These are phyloP conservation scores for Planococcus citri DNA, from an alignment of 1,140 invertebrate genomes.

Conservation along the genomic window DNA sequence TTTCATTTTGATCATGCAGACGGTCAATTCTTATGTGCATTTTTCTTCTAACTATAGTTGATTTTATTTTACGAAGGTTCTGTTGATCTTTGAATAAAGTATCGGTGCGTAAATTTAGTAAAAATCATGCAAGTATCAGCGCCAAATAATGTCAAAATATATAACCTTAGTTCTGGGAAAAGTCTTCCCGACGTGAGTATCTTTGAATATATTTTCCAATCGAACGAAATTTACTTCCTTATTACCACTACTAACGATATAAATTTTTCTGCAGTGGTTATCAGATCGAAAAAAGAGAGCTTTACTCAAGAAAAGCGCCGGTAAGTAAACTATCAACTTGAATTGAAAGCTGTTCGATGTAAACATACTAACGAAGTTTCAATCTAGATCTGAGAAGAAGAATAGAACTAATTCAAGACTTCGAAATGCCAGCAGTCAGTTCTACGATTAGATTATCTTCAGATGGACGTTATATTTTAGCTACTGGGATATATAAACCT, in stretches of 20 bases:
- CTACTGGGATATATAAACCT: slow-evolving; percentile 93
- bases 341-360: slow-evolving; percentile 20
- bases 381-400: slow-evolving; percentile 60
- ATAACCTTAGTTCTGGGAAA: slow-evolving; percentile 92
- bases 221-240: neutral
- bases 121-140: slow-evolving; percentile 59
- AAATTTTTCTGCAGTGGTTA: slow-evolving; percentile 60
- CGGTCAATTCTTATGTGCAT: no score
- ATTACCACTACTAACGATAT: neutral
- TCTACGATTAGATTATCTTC: slow-evolving; percentile 70
- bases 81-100: no score
- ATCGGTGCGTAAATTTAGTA: no score
- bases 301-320: slow-evolving; percentile 78
- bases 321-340: slow-evolving; percentile 33
- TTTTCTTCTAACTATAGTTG: no score
- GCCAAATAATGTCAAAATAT: slow-evolving; percentile 93
- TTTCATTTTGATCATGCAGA: no score
- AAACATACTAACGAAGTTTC: slow-evolving; percentile 18
- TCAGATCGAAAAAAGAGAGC: slow-evolving; percentile 75
- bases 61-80: no score
- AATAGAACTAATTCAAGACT: slow-evolving; percentile 97
- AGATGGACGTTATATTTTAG: slow-evolving; percentile 86
- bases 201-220: neutral
- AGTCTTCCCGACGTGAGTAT: slow-evolving; percentile 86
- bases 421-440: slow-evolving; percentile 95